Conservation (phyloP, 1,140 invertebrate genomes). For the Ips nitidus region DNA sequence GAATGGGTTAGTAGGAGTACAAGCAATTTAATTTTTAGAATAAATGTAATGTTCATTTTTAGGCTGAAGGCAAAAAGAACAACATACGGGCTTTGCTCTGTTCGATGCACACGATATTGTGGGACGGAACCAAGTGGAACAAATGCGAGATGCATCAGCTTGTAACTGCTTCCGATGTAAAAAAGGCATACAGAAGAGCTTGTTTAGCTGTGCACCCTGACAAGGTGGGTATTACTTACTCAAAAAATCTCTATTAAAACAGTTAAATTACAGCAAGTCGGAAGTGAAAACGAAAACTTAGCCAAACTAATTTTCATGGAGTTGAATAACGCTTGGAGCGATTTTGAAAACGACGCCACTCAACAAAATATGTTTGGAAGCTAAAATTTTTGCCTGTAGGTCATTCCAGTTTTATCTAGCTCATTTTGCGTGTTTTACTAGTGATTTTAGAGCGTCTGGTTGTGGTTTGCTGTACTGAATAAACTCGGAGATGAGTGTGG, state of each 20-base stretch:
- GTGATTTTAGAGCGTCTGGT: constrained; percentile 65
- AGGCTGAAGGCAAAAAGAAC: constrained; percentile 94
- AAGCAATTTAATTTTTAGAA: neutral
- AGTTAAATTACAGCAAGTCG: constrained; percentile 74
- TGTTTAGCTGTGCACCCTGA: constrained; percentile 97
- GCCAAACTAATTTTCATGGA: constrained; percentile 99
- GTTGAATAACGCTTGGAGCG: constrained; percentile 96
- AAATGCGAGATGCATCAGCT: constrained; percentile 93
- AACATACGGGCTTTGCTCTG: constrained; percentile 95
- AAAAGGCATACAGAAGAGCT: constrained; percentile 93
- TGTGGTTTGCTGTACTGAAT: constrained; percentile 1
- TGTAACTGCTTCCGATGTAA: constrained; percentile 87
- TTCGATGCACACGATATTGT: constrained; percentile 91
- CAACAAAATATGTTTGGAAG: constrained; percentile 80
- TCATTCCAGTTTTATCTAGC: constrained; percentile 87
- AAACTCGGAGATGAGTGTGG: neutral
- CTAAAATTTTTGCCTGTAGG: constrained; percentile 47
- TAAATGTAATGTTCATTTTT: constrained; percentile 15
- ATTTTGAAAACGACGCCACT: constrained; percentile 90
- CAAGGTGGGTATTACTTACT: constrained; percentile 68
- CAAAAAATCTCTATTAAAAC: constrained; percentile 10
- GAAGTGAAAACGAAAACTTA: constrained; percentile 84
- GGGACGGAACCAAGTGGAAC: constrained; percentile 92
- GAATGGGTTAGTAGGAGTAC: constrained; percentile 62
- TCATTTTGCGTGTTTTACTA: constrained; percentile 88